Percentiles rank a stretch among this genome's conserved stretches.
These are phyloP conservation scores for Carassius gibelio DNA, from an alignment of 2,113 vertebrate genomes.

Conservation along the genomic window DNA sequence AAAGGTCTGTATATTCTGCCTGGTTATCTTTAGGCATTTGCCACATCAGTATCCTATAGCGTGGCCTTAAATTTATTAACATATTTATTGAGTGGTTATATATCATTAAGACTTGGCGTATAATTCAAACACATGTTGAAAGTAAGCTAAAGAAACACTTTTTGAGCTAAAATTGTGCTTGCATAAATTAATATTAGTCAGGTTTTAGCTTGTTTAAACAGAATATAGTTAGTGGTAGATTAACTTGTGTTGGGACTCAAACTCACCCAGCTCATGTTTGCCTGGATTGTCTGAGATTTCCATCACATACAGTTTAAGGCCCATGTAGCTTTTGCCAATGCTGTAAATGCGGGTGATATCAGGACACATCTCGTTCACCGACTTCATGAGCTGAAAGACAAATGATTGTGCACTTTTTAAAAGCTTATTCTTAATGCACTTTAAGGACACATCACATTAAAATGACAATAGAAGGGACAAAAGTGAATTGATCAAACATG, in stretches of 20 bases:
- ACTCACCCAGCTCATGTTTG: conserved; percentile 87
- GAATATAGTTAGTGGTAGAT: background rate
- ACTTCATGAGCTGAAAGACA: conserved; percentile 85
- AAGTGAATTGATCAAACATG: background rate
- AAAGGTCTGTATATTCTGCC: background rate
- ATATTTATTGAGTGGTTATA: no score
- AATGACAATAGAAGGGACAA: background rate
- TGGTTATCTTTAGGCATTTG: background rate
- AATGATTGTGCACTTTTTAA: background rate
- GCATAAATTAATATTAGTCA: background rate
- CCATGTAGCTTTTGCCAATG: conserved; percentile 88
- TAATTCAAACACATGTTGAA: background rate
- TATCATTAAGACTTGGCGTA: background rate
- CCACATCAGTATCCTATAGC: no score
- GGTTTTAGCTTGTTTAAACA: background rate
- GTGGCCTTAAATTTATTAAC: no score
- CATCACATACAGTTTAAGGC: conserved; percentile 93
- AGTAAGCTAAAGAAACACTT: background rate
- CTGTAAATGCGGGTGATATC: conserved; percentile 92
- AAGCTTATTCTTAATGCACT: background rate
- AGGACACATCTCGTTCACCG: conserved; percentile 88
- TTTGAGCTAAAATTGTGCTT: background rate
- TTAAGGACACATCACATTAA: background rate
- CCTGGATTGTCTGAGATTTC: conserved; percentile 93
- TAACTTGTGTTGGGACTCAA: background rate